phyloP scores from a whole-genome alignment of 1,140 invertebrate genomes.

The Rhopalosiphum maidis region DNA sequence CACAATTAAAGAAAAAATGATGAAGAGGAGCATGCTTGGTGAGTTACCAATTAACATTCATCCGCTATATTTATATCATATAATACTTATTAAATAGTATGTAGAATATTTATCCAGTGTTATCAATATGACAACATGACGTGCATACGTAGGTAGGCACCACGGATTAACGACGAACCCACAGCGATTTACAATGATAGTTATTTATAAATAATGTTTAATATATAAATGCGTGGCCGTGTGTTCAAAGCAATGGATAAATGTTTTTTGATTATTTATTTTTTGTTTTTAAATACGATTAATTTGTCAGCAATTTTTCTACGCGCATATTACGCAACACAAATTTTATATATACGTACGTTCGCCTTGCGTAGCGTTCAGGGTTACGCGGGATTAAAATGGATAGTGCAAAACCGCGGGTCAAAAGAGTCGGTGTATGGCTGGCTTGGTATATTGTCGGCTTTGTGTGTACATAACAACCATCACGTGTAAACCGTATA shows the following conservation, averaged over 20 bases:
- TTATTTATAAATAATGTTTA: not conserved
- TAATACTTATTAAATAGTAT: not conserved
- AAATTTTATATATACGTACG: not conserved
- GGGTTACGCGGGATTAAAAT: not conserved
- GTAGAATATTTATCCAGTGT: not conserved
- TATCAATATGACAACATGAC: not conserved
- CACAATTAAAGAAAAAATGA: not conserved
- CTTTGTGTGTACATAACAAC: constrained; percentile 11
- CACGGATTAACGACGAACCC: not conserved
- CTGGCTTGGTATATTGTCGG: not conserved
- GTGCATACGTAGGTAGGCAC: not conserved
- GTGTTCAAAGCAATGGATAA: not conserved
- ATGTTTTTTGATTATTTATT: not conserved
- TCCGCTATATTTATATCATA: not conserved
- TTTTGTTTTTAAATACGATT: not conserved
- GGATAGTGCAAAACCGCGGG: not conserved
- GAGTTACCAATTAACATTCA: not conserved
- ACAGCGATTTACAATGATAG: not conserved
- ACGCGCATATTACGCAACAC: not conserved
- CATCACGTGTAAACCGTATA: not conserved
- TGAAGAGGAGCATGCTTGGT: not conserved
- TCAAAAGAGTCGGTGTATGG: not conserved
- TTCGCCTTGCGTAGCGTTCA: not conserved
- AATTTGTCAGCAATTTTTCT: not conserved
- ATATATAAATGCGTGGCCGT: not conserved